Percentiles rank a stretch among this genome's conserved stretches.
These are phyloP conservation scores for Vannuccia rotundouncinata DNA, from an alignment of 2,888 invertebrate genomes.

Conservation along the genomic window DNA sequence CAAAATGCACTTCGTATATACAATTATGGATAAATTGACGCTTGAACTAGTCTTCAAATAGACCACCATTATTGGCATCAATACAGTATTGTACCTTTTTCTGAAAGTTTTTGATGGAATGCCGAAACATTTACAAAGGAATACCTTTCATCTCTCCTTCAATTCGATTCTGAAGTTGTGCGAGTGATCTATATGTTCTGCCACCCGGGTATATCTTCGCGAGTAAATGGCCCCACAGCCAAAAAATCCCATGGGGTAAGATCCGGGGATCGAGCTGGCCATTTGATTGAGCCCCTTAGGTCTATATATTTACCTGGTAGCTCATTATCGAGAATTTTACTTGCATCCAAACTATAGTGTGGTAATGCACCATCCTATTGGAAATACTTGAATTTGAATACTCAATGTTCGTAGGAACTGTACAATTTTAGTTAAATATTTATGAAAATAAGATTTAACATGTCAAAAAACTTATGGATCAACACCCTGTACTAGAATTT, in stretches of 20 bases:
- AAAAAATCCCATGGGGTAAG: neutral
- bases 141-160: conserved; percentile 17
- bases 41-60: conserved; percentile 26
- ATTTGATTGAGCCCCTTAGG: conserved; percentile 11
- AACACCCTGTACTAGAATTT: too few species aligned
- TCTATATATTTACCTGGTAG: neutral
- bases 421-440: too few species aligned
- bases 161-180: conserved; percentile 20
- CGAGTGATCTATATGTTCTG: conserved; percentile 10
- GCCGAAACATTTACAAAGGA: neutral
- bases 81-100: neutral
- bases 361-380: conserved; percentile 9
- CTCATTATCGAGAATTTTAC: conserved; percentile 12
- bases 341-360: conserved; percentile 7
- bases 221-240: neutral
- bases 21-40: conserved; percentile 21
- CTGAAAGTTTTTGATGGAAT: neutral
- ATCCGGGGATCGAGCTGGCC: conserved; percentile 23
- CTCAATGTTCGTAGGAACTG: too few species aligned
- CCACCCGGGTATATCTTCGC: conserved; percentile 21
- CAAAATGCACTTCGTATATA: conserved; percentile 21
- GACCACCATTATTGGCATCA: conserved; percentile 19
- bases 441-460: too few species aligned
- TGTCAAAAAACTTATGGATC: too few species aligned
- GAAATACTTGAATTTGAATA: too few species aligned